These are phyloP conservation scores for Palythoa heliodiscus DNA, from an alignment of 92 coral and sea anemone genomes.

Conservation along the genomic window DNA sequence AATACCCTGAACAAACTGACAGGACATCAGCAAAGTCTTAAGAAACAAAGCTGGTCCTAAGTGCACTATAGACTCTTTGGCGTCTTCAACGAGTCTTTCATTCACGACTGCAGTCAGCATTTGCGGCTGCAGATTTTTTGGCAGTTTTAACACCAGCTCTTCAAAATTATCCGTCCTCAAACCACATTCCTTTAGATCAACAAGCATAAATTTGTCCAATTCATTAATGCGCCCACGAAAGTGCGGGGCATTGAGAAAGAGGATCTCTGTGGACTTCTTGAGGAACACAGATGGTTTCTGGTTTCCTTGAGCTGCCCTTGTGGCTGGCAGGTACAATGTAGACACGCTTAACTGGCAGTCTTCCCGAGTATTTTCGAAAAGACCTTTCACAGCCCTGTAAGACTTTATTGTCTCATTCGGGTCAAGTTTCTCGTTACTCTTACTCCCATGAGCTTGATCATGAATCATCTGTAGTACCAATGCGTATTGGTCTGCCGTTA, in stretches of 20 bases:
- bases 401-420: slow-evolving; percentile 59
- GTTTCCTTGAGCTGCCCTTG: background rate
- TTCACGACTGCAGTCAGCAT: slow-evolving; percentile 59
- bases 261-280: slow-evolving; percentile 44
- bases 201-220: slow-evolving; percentile 37
- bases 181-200: slow-evolving; percentile 42
- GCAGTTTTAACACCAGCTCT: slow-evolving; percentile 44
- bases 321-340: slow-evolving; percentile 61
- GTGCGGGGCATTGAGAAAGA: slow-evolving; percentile 68
- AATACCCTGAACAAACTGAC: slow-evolving; percentile 58
- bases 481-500: slow-evolving; percentile 65
- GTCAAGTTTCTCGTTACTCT: slow-evolving; percentile 21
- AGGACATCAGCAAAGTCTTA: slow-evolving; percentile 29
- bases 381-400: slow-evolving; percentile 58
- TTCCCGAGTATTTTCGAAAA: slow-evolving; percentile 48
- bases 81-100: slow-evolving; percentile 40
- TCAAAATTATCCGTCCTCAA: slow-evolving; percentile 46
- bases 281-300: slow-evolving; percentile 22
- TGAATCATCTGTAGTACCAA: slow-evolving; percentile 55
- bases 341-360: background rate
- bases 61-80: background rate
- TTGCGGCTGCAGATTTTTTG: slow-evolving; percentile 48
- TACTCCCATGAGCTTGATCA: background rate
- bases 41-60: slow-evolving; percentile 38
- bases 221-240: slow-evolving; percentile 54